Conservation (phyloP, 2,888 invertebrate genomes). For the Drosophila barbarae region DNA sequence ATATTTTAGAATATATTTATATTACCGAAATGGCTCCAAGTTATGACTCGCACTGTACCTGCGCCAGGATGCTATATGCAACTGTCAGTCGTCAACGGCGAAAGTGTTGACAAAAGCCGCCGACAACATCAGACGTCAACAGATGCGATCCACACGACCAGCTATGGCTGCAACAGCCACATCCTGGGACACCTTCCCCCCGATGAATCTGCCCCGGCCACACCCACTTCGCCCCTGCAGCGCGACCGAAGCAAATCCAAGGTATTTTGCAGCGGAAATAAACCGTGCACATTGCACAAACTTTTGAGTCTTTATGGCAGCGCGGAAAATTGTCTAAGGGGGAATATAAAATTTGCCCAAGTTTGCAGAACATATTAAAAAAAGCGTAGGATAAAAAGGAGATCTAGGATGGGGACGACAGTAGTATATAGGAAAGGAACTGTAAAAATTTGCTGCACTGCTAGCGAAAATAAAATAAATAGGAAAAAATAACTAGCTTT, state of each 20-base stretch:
- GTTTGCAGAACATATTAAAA: conserved; percentile 70
- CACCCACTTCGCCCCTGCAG: conserved; percentile 1
- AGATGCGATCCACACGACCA: conserved; percentile 60
- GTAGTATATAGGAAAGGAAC: conserved; percentile 50
- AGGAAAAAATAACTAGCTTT: conserved; percentile 47
- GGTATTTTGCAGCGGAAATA: conserved; percentile 73
- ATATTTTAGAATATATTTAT: too few relatives aligned
- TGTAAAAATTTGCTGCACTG: conserved; percentile 64
- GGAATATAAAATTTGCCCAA: conserved; percentile 51
- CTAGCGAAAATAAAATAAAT: conserved; percentile 72
- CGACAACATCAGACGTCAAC: conserved; percentile 73
- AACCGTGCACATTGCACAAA: conserved; percentile 72
- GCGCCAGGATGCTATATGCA: conserved; percentile 31
- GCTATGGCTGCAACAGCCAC: conserved; percentile 13
- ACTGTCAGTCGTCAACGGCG: conserved; percentile 66
- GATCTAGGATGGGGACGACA: conserved; percentile 1
- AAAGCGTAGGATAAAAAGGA: conserved; percentile 30
- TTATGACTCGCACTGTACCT: conserved; percentile 28
- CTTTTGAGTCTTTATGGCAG: conserved; percentile 54
- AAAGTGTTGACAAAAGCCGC: conserved; percentile 74
- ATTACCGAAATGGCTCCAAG: too few relatives aligned
- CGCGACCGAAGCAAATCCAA: conserved; percentile 59
- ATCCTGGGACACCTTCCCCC: conserved; percentile 10
- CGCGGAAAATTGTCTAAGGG: conserved; percentile 44
- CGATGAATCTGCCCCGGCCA: background rate